A percentile compares a stretch with the other conserved stretches of the same genome.
Conservation (phyloP, 2,888 invertebrate genomes). For the Rhamphomyia laevipes region DNA sequence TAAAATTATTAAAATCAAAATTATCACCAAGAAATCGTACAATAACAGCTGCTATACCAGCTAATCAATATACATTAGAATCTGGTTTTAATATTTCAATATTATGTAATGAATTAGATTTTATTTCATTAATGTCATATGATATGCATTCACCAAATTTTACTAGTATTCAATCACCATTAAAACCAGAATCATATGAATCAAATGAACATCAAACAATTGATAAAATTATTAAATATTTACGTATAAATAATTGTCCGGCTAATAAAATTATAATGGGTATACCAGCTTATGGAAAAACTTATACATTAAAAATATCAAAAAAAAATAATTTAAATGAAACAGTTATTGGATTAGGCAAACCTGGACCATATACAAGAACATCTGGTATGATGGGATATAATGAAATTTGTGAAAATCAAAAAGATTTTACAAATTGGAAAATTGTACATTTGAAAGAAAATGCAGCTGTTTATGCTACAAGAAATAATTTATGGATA, state of each 20-base stretch:
- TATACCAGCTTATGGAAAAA: constrained; percentile 35
- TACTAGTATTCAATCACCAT: constrained; percentile 37
- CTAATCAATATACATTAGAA: constrained; percentile 27
- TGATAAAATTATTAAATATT: constrained; percentile 28
- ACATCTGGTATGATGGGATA: constrained; percentile 21
- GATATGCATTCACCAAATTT: constrained; percentile 33
- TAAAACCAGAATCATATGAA: constrained; percentile 19
- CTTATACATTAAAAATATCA: constrained; percentile 29
- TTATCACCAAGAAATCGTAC: constrained; percentile 33
- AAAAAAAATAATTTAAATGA: constrained; percentile 28
- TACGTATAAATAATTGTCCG: constrained; percentile 30
- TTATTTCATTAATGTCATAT: constrained; percentile 42
- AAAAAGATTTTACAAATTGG: constrained; percentile 22
- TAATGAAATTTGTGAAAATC: constrained; percentile 21
- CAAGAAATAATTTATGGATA: constrained; percentile 32
- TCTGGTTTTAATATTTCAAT: constrained; percentile 35
- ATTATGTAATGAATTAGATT: constrained; percentile 37
- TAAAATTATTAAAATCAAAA: constrained; percentile 33
- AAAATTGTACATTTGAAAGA: constrained; percentile 20
- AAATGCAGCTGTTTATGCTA: constrained; percentile 30
- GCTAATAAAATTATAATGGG: constrained; percentile 36
- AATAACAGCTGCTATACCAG: constrained; percentile 40
- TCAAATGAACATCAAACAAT: constrained; percentile 12
- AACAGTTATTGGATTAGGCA: constrained; percentile 18
- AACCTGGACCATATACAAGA: constrained; percentile 20